Conservation (phyloP, 2,888 invertebrate genomes). For the Mechanitis mazaeus region DNA sequence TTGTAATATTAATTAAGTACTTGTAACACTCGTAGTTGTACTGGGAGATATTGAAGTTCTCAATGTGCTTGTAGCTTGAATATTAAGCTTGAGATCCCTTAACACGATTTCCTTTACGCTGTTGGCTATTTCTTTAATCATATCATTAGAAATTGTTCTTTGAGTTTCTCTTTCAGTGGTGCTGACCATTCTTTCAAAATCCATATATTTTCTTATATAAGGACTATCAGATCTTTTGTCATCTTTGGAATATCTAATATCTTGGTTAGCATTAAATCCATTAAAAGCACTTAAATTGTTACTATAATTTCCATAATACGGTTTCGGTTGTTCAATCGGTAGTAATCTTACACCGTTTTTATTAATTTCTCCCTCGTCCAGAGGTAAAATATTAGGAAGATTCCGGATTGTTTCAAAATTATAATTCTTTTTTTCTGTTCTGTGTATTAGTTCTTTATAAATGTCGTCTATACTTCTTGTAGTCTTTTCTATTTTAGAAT, state of each 20-base stretch:
- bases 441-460: neutral
- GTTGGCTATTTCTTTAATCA: slow-evolving; percentile 52
- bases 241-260: neutral
- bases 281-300: slow-evolving; percentile 8
- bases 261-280: slow-evolving; percentile 8
- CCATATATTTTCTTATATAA: slow-evolving; percentile 3
- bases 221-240: slow-evolving; percentile 1
- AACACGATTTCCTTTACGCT: slow-evolving; percentile 51
- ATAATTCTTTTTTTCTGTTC: neutral
- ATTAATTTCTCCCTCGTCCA: neutral
- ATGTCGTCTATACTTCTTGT: slow-evolving; percentile 1
- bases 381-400: neutral
- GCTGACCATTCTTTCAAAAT: neutral
- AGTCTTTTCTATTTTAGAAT: neutral
- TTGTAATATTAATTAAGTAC: neutral
- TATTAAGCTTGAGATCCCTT: slow-evolving; percentile 44
- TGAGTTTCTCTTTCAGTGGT: slow-evolving; percentile 7
- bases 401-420: neutral
- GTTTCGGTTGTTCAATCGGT: neutral
- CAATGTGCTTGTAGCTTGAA: slow-evolving; percentile 15
- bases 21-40: slow-evolving; percentile 13
- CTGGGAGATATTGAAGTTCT: slow-evolving; percentile 16
- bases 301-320: slow-evolving; percentile 3
- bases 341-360: neutral
- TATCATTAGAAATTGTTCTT: slow-evolving; percentile 19